Base-by-base conservation (phyloP, 2,113 vertebrate species). In the Oplegnathus fasciatus region DNA sequence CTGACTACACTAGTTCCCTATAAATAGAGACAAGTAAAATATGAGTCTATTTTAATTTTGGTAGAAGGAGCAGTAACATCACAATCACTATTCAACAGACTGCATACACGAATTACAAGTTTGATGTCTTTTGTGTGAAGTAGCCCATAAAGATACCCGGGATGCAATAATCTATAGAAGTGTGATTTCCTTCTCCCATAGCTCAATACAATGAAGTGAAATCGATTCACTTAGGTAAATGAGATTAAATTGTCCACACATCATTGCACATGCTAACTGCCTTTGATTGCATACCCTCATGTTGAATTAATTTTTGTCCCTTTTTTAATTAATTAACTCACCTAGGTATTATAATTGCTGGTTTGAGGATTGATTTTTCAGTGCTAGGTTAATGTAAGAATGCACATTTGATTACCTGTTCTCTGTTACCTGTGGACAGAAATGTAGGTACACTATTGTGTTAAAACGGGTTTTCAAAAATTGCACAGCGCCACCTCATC, bases 181-280 rank as follows among this genome's bases (percentile, higher is more conserved):
- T 66, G 54, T 65, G 50, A 75, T 68, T 75, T 82, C 32, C 48
- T 26, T 24, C 75, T 60, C 64, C n/a, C 48, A 52, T 65, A 64
- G 68, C 46, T 58, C 18, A 28, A 30, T 13, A 15, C 15, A 67
- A 80, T 73, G 34, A 62, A 57, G 44, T 42, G 20, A 70, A 69
- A 77, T 46, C 6, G 32, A 82, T 77, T 85, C 78, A 58, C 68
- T 78, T 57, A 74, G 10, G 28, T 61, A 72, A 77, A 88, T 77
- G 17, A 72, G 9, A 71, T 68, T 42, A 74, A 75, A 70, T 17
- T 50, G 37, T 48, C 4, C 10, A 4, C 58, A 57, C 75, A 40
- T 70, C 48, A 61, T 5, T 15, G 14, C 44, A 72, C 60, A 40
- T 26, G 64, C 22, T 42, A 57, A 71, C 54, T 62, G 60, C n/a